A percentile compares a stretch with the other conserved stretches of the same genome.
Conservation (phyloP, 2,888 invertebrate genomes). For the Campoplex capitator region DNA sequence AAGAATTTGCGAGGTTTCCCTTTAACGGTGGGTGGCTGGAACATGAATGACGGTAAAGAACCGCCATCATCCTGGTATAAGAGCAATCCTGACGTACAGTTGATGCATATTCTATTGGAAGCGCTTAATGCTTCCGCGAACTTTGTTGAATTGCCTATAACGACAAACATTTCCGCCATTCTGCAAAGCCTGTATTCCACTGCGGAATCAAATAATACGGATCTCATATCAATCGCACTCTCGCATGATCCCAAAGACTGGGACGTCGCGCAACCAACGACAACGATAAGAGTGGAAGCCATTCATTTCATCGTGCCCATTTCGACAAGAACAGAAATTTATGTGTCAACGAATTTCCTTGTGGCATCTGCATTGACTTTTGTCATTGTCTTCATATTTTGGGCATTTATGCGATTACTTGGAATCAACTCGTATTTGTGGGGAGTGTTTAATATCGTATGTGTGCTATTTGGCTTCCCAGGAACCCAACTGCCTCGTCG, state of each 20-base stretch:
- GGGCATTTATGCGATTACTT: neutral
- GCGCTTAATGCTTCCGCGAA: too few species aligned
- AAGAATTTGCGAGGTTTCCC: conserved; percentile 69
- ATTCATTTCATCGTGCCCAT: conserved; percentile 36
- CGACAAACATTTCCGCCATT: too few species aligned
- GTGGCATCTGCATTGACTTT: conserved; percentile 20
- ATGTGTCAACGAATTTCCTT: conserved; percentile 1
- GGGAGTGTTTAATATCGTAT: neutral
- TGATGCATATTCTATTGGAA: too few species aligned
- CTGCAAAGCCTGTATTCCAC: too few species aligned
- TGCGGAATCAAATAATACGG: conserved; percentile 36
- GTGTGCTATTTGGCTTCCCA: neutral
- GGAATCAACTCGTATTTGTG: neutral
- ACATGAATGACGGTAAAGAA: neutral
- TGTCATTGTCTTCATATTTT: conserved; percentile 12
- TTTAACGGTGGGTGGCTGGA: conserved; percentile 14
- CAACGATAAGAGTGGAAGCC: conserved; percentile 14
- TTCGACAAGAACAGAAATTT: neutral
- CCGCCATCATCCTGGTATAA: conserved; percentile 1
- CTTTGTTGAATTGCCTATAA: too few species aligned
- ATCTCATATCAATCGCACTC: neutral
- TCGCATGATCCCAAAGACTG: neutral
- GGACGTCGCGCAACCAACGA: conserved; percentile 9
- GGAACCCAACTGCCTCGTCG: conserved; percentile 5
- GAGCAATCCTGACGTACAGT: neutral